Base-by-base conservation (phyloP, 1,140 invertebrate genomes). In the Pseudomyrmex cubaensis region DNA sequence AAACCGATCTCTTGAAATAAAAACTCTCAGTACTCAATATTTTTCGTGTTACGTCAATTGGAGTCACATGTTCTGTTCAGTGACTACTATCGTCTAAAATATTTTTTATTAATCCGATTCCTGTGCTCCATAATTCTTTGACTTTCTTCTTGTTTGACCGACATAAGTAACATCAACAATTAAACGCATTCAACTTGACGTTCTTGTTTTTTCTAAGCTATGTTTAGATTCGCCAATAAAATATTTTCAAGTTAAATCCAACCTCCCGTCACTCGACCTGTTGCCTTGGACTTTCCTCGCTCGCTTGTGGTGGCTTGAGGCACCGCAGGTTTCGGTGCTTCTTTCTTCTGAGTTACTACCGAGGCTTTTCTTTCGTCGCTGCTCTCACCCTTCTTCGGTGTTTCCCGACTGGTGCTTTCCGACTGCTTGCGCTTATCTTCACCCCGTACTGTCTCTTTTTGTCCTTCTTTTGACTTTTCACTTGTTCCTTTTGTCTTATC, bases 261-360 rank as follows among this genome's bases (percentile, higher is more conserved):
- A 2, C 96, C 96, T 25, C 96, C 95, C 62, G 96, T 95, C 13
- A 96, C 93, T 94, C 96, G 95, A 2, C 96, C 96, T 4, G 96
- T 96, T 1, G 96, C 95, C 92, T 96, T 96, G 10, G 96, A 97
- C 90, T 95, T 96, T 62, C 96, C 96, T 57, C 94, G 94, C 72
- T 94, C 5, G 94, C 94, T 2, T 92, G 93, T 25, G 91, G 91
- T 3, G 90, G 61, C 1, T 35, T 35, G 35, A 7, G 87, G 57
- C 1, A 35, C 35, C 0, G 48, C 57, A 0, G 85, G 61, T 46
- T 20, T 52, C 12, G 63, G 1, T 82, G 87, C 85, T 52, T 5
- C 0, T 48, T 44, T 12, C 15, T 17, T 15, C 2, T 20, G 66
- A 22, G 46, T 85, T 75, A n/a, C 35, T 35, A 5, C 35, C 4